Base-by-base conservation (phyloP, 2,113 vertebrate species). In the Butastur rufipennis region DNA sequence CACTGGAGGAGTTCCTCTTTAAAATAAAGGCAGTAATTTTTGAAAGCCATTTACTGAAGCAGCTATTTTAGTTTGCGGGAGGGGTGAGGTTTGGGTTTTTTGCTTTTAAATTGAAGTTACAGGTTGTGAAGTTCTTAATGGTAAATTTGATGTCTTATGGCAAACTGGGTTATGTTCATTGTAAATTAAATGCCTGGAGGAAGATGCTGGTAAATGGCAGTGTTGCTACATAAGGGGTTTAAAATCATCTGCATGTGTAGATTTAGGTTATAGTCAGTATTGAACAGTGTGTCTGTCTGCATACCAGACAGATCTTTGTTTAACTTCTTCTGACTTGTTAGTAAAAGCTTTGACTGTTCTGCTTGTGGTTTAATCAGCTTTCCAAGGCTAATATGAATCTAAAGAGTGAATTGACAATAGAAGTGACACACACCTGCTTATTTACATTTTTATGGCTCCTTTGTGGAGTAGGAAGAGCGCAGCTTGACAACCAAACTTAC, bases 241-340 rank as follows among this genome's bases (percentile, higher is more conserved):
- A 2, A 67, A 73, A 29, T 18, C 16, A 81, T 52, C 6, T 22
- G 0, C 4, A 0, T 26, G 21, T 27, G 7, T 50, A 71, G 65
- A 26, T 71, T 42, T 6, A 36, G 25, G 4, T 61, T 89, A 20
- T 32, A 78, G 32, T 32, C 68, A 10, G 10, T 32, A 18, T 16
- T 65, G 55, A 80, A 22, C 16, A 52, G 43, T 36, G 15, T 2
- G 2, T 66, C 16, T 71, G 13, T 71, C 52, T 72, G 19, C 61
- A 10, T 43, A 20, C 36, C 31, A 68, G 36, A 34, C n/a, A 47
- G 14, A 40, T 18, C 16, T 83, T 59, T 15, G 23, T 66, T 10
- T 58, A 20, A 61, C 55, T 75, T 63, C 8, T 63, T 90, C 26
- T 75, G 47, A n/a, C 36, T 88, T 65, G 20, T 86, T 48, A n/a